Evolutionary conservation across 2,888 invertebrate genomes (phyloP), one percentile per base, ranked within the genome.

Genomic region (Arrhopalites spinosus): DNA sequence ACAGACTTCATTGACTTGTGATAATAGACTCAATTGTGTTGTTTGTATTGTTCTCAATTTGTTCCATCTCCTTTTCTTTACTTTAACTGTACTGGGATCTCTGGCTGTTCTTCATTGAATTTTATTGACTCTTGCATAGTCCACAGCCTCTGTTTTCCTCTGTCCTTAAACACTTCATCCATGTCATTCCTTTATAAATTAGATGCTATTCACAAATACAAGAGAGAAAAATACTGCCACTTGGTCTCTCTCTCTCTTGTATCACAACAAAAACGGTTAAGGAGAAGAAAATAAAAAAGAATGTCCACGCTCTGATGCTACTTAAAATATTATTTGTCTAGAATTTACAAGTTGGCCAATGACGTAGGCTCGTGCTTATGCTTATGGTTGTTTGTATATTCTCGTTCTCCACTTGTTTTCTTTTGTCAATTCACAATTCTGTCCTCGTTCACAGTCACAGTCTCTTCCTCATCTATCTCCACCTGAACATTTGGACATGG

Each of bases 1-100:
- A 69, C 69, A 72, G 61, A 75, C 69, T 74, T 79, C 78, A 78
- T 79, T 78, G 78, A 76, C 74, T 77, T 59, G 17, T 43, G 2
- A 66, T 66, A 66, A 66, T 66, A 66, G 66, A 45, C 45, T 66
- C 66, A 43, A 30, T 66, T 66, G 17, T 20, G 20, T 66, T 7
- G 30, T 23, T 66, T 13, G n/a, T n/a, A 20, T 59, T 59, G 23
- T 59, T 25, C 25, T 59, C 25, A n/a, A n/a, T 53, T 5, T 23
- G 23, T 53, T 23, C 23, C 23, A n/a, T 23, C 20, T 53, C n/a
- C 20, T 53, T 53, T 20, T 20, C n/a, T 20, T 53, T 1, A 20
- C 1, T 67, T n/a, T 20, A 66, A 23, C 15, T 63, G 5, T 36
- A 36, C 36, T 36, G 61, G 15, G 61, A 64, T 23, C 53, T 23